Conservation (phyloP, 2,113 vertebrate species). For the Rattus rattus region DNA sequence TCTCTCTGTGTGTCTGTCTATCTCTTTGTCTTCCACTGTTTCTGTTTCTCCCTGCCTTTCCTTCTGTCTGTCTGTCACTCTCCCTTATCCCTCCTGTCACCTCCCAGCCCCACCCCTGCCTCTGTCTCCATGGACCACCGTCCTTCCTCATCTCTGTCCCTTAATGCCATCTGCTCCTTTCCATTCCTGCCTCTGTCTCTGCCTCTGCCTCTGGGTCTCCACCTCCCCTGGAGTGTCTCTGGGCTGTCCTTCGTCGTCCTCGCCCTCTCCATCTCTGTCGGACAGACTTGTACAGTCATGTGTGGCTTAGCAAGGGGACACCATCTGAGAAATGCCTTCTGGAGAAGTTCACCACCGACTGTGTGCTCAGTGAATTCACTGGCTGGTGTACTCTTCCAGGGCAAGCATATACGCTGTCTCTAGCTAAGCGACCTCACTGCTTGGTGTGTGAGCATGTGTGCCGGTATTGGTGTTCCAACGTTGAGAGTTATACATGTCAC, state of each 20-base stretch:
- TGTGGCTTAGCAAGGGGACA: background rate
- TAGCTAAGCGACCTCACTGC: background rate
- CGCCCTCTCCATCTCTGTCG: background rate
- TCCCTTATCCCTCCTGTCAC: background rate
- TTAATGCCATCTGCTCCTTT: background rate
- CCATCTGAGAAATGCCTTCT: background rate
- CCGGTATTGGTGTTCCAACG: background rate
- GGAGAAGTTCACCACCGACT: background rate
- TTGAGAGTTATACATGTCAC: background rate
- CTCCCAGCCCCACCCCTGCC: background rate
- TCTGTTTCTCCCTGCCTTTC: background rate
- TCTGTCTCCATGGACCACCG: background rate
- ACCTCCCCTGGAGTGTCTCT: background rate
- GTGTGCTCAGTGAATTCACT: fast-evolving
- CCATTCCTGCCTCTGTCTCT: background rate
- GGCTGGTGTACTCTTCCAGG: background rate
- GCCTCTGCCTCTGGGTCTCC: background rate
- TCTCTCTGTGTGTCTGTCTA: background rate
- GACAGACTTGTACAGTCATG: background rate
- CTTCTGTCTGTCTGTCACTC: background rate
- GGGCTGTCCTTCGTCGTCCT: background rate
- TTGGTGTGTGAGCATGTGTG: background rate
- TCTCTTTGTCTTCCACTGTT: fast-evolving
- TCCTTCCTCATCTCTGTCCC: background rate
- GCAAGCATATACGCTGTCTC: background rate